phyloP scores from a whole-genome alignment of 2,888 invertebrate species.

The Siphlonurus alternatus region DNA sequence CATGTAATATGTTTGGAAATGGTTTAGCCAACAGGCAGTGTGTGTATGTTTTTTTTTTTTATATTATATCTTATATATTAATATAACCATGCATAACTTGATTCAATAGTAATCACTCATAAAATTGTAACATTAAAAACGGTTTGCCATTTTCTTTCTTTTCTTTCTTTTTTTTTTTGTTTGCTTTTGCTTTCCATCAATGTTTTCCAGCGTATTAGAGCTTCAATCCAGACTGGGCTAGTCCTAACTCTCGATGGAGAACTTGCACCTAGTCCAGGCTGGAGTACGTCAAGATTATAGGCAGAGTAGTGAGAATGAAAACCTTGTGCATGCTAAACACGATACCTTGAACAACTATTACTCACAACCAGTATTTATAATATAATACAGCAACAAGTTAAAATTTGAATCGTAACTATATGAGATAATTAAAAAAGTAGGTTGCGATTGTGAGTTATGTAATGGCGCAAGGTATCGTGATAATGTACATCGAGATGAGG shows the following conservation, averaged over 20 bases:
- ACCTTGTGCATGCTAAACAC: neutral
- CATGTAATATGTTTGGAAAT: neutral
- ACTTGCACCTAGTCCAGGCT: neutral
- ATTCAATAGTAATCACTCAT: neutral
- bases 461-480: neutral
- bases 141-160: too few relatives aligned
- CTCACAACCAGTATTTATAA: too few relatives aligned
- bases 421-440: too few relatives aligned
- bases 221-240: neutral
- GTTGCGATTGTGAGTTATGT: too few relatives aligned
- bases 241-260: neutral
- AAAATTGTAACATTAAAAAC: neutral
- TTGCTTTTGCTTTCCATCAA: neutral
- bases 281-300: neutral
- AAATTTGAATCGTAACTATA: too few relatives aligned
- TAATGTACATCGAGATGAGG: neutral
- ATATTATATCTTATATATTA: neutral
- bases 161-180: too few relatives aligned
- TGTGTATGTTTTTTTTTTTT: neutral
- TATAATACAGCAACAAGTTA: too few relatives aligned
- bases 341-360: neutral
- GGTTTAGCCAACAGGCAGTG: neutral
- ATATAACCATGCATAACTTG: neutral
- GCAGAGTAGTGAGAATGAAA: neutral
- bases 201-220: neutral